Evolutionary conservation across 2,113 vertebrate genomes (phyloP).

Genomic region (Heteronetta atricapilla): DNA sequence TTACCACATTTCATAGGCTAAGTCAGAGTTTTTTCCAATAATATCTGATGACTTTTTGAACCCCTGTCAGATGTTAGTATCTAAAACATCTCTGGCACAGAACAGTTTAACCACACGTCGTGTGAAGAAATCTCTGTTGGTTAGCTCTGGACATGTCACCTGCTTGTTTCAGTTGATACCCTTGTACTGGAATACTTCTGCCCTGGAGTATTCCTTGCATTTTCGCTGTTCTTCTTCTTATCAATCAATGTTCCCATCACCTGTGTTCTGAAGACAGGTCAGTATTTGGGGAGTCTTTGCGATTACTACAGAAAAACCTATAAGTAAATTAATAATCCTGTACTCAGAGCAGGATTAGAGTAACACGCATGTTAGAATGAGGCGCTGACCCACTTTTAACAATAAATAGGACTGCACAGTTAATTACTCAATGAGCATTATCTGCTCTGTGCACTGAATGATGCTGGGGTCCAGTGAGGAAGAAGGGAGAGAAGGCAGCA

Average conservation of each 20-base stretch:
- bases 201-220: not conserved
- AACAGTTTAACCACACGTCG: not conserved
- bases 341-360: conserved; percentile 58
- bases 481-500: not conserved
- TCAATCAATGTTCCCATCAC: not conserved
- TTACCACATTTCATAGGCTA: not conserved
- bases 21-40: not conserved
- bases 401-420: conserved; percentile 61
- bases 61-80: not conserved
- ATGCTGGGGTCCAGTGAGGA: not conserved
- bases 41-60: not conserved
- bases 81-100: not conserved
- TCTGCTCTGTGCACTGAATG: conserved; percentile 1
- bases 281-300: not conserved
- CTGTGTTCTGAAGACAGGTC: not conserved
- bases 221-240: not conserved
- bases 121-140: not conserved
- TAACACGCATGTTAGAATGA: conserved; percentile 44
- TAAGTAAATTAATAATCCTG: conserved; percentile 65
- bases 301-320: conserved; percentile 34
- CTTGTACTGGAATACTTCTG: not conserved
- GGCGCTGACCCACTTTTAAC: conserved; percentile 68
- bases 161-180: not conserved
- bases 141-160: not conserved
- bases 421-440: conserved; percentile 65